phyloP scores from a whole-genome alignment of 1,140 invertebrate genomes.

The Parasteatoda tepidariorum region DNA sequence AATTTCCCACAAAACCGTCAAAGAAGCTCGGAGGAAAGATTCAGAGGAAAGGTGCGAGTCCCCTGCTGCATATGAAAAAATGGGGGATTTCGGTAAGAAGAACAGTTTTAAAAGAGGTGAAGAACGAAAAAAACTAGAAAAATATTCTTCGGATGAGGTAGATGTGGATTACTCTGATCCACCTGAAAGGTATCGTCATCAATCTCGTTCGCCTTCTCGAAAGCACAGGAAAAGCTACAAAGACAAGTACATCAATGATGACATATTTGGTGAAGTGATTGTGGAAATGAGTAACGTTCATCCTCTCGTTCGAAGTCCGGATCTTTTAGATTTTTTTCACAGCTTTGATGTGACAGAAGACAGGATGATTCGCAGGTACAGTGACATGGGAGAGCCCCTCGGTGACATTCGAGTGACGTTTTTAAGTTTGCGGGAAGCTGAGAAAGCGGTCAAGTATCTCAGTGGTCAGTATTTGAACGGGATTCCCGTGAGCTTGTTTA shows the following conservation, averaged over 20 bases:
- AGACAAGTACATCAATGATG: neutral
- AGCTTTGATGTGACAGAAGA: neutral
- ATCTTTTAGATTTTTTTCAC: slow-evolving; percentile 5
- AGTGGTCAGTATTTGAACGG: slow-evolving; percentile 14
- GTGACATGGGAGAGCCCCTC: neutral
- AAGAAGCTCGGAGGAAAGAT: too few species aligned
- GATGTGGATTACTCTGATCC: too few species aligned
- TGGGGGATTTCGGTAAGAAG: too few species aligned
- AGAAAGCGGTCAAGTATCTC: slow-evolving; percentile 9
- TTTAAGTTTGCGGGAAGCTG: slow-evolving; percentile 1
- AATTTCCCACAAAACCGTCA: neutral
- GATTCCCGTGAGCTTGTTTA: slow-evolving; percentile 10
- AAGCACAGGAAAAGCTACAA: neutral
- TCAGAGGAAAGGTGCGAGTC: too few species aligned
- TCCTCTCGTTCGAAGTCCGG: neutral
- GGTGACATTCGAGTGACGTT: slow-evolving; percentile 43
- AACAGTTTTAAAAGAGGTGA: too few species aligned
- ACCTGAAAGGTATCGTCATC: neutral
- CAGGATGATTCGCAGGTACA: slow-evolving; percentile 9
- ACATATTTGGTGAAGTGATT: neutral
- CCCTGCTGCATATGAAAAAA: too few species aligned
- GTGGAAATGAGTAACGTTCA: slow-evolving; percentile 28
- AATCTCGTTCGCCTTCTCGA: neutral
- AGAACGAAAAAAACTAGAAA: too few species aligned
- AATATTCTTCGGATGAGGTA: too few species aligned